Evolutionary conservation across 2,113 vertebrate genomes (phyloP).

Genomic region (Synchiropus splendidus): DNA sequence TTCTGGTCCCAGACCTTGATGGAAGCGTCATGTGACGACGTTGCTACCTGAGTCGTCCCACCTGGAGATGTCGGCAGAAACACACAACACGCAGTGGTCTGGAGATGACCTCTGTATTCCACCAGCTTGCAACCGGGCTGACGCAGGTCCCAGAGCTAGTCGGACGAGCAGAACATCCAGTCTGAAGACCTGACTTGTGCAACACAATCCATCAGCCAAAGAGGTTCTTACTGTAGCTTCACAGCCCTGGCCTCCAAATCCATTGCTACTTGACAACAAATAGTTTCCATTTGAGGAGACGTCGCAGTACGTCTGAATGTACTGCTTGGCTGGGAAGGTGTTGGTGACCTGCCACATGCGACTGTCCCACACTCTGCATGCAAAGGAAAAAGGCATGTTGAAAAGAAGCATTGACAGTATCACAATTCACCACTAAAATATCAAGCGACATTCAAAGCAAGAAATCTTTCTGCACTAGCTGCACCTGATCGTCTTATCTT

Average conservation of each 20-base stretch:
- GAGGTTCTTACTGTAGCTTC: constrained; percentile 81
- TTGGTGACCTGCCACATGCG: constrained; percentile 81
- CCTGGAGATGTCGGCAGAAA: constrained; percentile 69
- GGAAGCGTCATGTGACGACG: constrained; percentile 79
- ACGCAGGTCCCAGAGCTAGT: constrained; percentile 91
- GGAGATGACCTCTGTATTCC: constrained; percentile 83
- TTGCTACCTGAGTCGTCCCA: constrained; percentile 66
- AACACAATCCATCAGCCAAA: too few species aligned
- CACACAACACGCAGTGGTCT: constrained; percentile 78
- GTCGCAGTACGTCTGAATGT: constrained; percentile 91
- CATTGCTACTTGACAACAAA: constrained; percentile 84
- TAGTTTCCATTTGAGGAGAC: constrained; percentile 73
- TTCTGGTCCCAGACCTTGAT: constrained; percentile 86
- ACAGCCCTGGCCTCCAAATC: constrained; percentile 80
- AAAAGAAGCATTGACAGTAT: neutral
- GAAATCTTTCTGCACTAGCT: constrained; percentile 1
- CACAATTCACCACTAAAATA: neutral
- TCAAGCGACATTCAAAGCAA: too few species aligned
- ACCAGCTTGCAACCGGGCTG: constrained; percentile 74
- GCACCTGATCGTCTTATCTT: constrained; percentile 90
- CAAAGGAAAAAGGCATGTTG: neutral
- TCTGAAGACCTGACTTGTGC: neutral
- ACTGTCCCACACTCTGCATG: constrained; percentile 87
- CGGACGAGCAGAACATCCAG: neutral
- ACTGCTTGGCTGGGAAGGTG: constrained; percentile 78